phyloP scores from a whole-genome alignment of 2,113 vertebrate genomes.

The zebrafish (Danio rerio) region DNA sequence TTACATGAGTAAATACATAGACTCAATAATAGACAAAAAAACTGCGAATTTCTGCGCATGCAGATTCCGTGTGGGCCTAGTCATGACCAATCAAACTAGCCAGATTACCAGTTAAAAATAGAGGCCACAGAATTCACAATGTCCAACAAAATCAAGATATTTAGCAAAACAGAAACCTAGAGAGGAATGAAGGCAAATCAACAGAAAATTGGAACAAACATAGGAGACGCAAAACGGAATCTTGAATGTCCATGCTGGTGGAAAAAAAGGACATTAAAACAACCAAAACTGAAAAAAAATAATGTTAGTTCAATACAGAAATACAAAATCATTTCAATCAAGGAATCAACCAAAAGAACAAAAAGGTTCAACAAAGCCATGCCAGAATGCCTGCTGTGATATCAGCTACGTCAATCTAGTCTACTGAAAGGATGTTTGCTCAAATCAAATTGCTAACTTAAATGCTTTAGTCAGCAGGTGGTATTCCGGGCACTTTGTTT shows the following conservation, averaged over 20 bases:
- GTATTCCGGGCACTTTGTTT: slow-evolving; percentile 82
- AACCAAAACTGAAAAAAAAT: slow-evolving; percentile 76
- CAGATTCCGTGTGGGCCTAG: too few species aligned
- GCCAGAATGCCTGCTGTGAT: slow-evolving; percentile 81
- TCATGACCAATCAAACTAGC: slow-evolving; percentile 48
- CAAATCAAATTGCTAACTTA: slow-evolving; percentile 61
- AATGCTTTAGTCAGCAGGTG: slow-evolving; percentile 74
- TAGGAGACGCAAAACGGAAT: slow-evolving; percentile 81
- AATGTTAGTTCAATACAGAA: slow-evolving; percentile 82
- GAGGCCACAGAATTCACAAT: slow-evolving; percentile 76
- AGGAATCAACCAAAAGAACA: slow-evolving; percentile 74
- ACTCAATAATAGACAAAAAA: too few species aligned
- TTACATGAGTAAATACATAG: too few species aligned
- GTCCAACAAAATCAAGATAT: slow-evolving; percentile 77
- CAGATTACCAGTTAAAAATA: slow-evolving; percentile 74
- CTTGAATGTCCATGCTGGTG: slow-evolving; percentile 86
- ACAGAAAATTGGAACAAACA: slow-evolving; percentile 78
- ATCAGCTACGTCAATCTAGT: not conserved
- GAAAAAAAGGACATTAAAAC: slow-evolving; percentile 82
- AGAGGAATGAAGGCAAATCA: slow-evolving; percentile 83
- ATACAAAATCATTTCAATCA: slow-evolving; percentile 75
- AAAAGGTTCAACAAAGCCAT: slow-evolving; percentile 81
- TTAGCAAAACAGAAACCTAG: slow-evolving; percentile 82
- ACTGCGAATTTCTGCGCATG: too few species aligned
- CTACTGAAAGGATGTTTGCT: too few species aligned